Conservation (phyloP, 1,140 invertebrate species). For the Cryptotermes secundus region DNA sequence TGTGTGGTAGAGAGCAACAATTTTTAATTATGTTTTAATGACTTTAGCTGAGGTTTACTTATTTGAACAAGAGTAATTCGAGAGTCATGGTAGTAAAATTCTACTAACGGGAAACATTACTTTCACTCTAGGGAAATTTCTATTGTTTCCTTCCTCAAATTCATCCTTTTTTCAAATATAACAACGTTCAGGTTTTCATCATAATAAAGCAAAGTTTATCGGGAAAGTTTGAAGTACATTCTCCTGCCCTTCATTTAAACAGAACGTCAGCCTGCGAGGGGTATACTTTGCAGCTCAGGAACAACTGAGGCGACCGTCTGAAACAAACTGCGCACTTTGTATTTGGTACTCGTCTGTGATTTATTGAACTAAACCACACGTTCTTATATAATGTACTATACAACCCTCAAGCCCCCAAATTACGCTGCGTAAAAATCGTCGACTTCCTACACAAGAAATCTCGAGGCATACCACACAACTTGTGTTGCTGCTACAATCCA, state of each 20-base stretch:
- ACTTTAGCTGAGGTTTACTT: too few relatives aligned
- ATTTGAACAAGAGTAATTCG: too few relatives aligned
- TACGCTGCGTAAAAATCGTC: neutral
- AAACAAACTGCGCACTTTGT: constrained; percentile 3
- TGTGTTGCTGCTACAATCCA: too few relatives aligned
- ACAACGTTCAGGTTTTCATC: neutral
- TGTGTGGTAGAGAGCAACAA: too few relatives aligned
- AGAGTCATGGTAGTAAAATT: too few relatives aligned
- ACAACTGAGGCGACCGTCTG: neutral
- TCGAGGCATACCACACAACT: too few relatives aligned
- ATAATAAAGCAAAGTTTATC: neutral
- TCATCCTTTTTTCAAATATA: neutral
- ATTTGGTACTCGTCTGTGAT: neutral
- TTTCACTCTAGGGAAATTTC: too few relatives aligned
- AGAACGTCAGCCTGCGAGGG: neutral
- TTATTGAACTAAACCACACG: neutral
- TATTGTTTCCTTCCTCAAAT: neutral
- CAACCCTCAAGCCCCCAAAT: neutral
- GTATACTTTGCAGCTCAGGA: neutral
- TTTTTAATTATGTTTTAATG: too few relatives aligned
- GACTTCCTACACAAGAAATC: neutral
- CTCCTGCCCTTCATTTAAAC: neutral
- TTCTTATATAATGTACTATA: neutral
- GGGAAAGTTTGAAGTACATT: neutral
- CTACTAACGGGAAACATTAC: too few relatives aligned